phyloP scores from a whole-genome alignment of 23 tunicate genomes.

The Oikopleura dioica region DNA sequence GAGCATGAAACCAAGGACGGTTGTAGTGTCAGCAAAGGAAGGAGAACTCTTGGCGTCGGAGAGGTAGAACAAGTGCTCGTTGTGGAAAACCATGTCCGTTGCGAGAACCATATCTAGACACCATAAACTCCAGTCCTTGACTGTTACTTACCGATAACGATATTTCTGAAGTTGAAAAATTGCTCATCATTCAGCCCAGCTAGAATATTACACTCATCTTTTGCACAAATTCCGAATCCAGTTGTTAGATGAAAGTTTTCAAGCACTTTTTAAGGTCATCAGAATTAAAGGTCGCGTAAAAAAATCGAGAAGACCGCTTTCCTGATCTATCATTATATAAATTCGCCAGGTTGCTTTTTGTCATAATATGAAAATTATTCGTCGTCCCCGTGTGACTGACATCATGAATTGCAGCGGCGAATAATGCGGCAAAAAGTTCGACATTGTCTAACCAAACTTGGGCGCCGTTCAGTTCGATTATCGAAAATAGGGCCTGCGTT shows the following conservation, averaged over 20 bases:
- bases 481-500: background rate
- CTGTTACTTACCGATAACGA: too few relatives aligned
- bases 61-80: background rate
- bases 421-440: background rate
- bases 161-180: background rate
- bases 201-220: background rate
- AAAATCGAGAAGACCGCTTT: too few relatives aligned
- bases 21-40: background rate
- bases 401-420: conserved; percentile 8
- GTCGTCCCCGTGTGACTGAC: conserved; percentile 2
- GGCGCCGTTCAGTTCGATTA: background rate
- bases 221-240: background rate
- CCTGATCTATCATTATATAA: conserved; percentile 3
- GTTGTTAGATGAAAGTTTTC: background rate
- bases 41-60: too few relatives aligned
- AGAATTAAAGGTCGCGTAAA: too few relatives aligned
- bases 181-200: background rate
- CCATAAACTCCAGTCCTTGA: too few relatives aligned
- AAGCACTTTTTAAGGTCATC: too few relatives aligned
- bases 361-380: background rate
- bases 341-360: background rate
- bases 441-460: background rate
- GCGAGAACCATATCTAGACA: conserved; percentile 10
- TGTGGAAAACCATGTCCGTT: background rate
- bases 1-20: background rate